Evolutionary conservation across 2,888 invertebrate species (phyloP), one percentile per base, ranked within the genome.

Genomic region (Heliconius hortense): DNA sequence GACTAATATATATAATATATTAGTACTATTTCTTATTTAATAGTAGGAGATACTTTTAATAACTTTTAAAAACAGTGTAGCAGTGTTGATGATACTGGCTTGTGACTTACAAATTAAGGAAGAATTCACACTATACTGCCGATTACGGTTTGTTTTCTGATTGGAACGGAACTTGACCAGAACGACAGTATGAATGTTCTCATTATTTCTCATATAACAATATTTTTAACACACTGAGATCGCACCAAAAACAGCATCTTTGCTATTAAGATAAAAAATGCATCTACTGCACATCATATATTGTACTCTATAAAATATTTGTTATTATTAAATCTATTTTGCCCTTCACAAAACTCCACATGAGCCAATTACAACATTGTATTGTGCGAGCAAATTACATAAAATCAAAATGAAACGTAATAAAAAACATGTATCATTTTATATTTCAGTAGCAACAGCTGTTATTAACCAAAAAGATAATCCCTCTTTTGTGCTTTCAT

Each of bases 401-500:
- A 66, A 69, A 43, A 74, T 72, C 68, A 66, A 78, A 39, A 76
- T 72, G 66, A 59, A 59, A 74, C 72, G 43, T 75, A 35, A 35
- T 35, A 71, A 75, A 77, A 70, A 59, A 70, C 35, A 63, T 72
- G 67, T 74, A 73, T 76, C 62, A 78, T 70, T 78, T 72, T 60
- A 69, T 70, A 76, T 75, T 80, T 77, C 78, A 82, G 87, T 84
- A 85, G 89, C 92, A 92, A 91, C 93, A 93, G 93, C 90, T 84
- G 82, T 83, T 83, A 84, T 86, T 82, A 89, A 89, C 89, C 88
- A 86, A 89, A 83, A 86, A 85, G 91, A 90, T 94, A 93, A 94
- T 93, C 93, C 92, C 87, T 87, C 90, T 84, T 88, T 94, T 94
- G 93, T 93, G 88, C 81, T 81, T 83, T 82, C 86, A 88, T 93